Base-by-base conservation (phyloP, 23 tunicate species). In the Styela plicata region DNA sequence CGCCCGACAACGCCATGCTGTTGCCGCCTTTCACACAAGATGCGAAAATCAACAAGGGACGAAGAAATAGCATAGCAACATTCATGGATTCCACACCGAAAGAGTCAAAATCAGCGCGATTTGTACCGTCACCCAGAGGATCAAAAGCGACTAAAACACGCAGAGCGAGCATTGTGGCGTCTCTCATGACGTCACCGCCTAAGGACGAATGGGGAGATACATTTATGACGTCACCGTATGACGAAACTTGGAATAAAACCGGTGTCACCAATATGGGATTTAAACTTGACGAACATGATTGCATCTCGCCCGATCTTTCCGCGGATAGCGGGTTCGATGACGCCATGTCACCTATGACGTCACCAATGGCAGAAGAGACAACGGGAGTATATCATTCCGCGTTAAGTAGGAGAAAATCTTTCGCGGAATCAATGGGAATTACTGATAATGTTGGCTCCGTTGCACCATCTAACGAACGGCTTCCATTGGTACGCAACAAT, bases 341-440 rank as follows among this genome's bases (percentile, higher is more conserved):
- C 1, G 71, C 0, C 71, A 67, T 29, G 19, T 18, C 71, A 67
- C 71, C 71, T 22, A 25, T 67, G 71, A 67, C 44, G 24, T 69
- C 77, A 26, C 37, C 62, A 24, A 79, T 63, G 61, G 24, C 31
- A 13, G 57, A 44, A 13, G 57, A 44, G 57, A 13, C 57, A 44
- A 7, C 57, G 1, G 87, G 73, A 22, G 36, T 88, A 21, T 88
- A 63, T 52, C 87, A 88, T 44, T 78, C 84, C 34, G 92, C 87
- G 7, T 76, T 88, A 83, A 88, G 92, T 73, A 63, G 92, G 31
- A 69, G 80, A 63, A 88, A 83, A 63, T 52, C 92, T 0, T 84
- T 88, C n/a, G 84, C 84, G 0, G 74, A 88, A 19, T 62, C 57
- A 5, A 5, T 44, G 1, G 82, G 77, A 19, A 1, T 21, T 3